Evolutionary conservation across 2,797 vertebrate genomes (phyloP), one percentile per base, ranked within the genome.

Genomic region (Acanthurus lineatus): DNA sequence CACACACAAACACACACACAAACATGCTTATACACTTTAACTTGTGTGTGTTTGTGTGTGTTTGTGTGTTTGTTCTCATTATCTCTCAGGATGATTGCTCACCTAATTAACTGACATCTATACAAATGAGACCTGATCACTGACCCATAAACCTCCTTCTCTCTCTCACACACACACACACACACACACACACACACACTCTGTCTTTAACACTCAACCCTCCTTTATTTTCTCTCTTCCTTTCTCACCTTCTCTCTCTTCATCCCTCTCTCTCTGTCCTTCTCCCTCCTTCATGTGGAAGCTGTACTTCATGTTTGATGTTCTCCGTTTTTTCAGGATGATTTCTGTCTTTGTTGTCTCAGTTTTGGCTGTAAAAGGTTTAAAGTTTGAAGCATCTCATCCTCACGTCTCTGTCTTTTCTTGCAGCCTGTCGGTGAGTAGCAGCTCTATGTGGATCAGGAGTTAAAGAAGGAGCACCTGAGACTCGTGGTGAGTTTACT

Each of bases 401-500:
- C 32, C 47, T 3, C 59, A 22, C 0, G 49, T 63, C 17, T 62
- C 12, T 38, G 16, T 58, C 9, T 79, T 11, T 81, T 19, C 82
- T 58, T 62, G 72, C 77, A 86, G 86, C 59, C 69, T 67, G 70
- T n/a, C 77, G 17, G 16, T 83, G 83, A 85, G 67, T 69, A 76
- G 78, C 11, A 82, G 47, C 71, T 86, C 81, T 62, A 83, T 83
- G 83, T 69, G 84, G 79, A 90, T 81, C 68, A 9, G 42, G 79
- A 84, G 67, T 77, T 92, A 78, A 84, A 83, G 68, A 74, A 66
- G 56, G 48, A 90, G 69, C 61, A 76, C 52, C 81, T 65, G 56
- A 79, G 76, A 83, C 88, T 20, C 42, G 82, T 79, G 88, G 89
- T 92, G 85, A 89, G 90, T 90, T 70, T 51, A 32, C 28, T 66